phyloP scores from a whole-genome alignment of 2,113 vertebrate genomes.

The Catagonus wagneri region DNA sequence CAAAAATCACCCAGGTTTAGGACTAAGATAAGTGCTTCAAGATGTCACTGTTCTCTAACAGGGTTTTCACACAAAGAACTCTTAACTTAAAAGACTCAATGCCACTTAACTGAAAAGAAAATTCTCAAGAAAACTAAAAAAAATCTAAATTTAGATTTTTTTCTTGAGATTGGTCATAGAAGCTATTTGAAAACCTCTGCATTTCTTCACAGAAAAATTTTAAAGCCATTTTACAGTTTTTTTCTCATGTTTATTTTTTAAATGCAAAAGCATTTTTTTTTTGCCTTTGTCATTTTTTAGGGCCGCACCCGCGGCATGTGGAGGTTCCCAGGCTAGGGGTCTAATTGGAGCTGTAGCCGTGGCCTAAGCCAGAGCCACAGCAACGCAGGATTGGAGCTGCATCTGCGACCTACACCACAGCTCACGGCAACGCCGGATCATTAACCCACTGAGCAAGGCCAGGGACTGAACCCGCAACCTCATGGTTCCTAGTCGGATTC shows the following conservation, averaged over 20 bases:
- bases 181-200: neutral
- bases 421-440: no score
- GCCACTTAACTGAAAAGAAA: neutral
- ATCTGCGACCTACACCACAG: no score
- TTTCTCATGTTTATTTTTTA: neutral
- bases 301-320: no score
- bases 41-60: neutral
- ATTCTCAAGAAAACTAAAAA: neutral
- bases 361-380: no score
- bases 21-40: neutral
- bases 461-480: no score
- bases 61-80: neutral
- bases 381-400: no score
- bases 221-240: neutral
- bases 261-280: neutral
- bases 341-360: no score
- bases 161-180: neutral
- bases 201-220: neutral
- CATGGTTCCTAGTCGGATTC: no score
- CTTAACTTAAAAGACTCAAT: neutral
- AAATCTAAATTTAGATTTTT: conserved; percentile 29
- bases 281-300: no score
- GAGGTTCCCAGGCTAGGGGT: no score
- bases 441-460: no score
- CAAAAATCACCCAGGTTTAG: neutral